Percentiles rank a stretch among this genome's conserved stretches.
These are phyloP conservation scores for Limnodromus scolopaceus DNA, from an alignment of 2,797 vertebrate genomes.

Conservation along the genomic window DNA sequence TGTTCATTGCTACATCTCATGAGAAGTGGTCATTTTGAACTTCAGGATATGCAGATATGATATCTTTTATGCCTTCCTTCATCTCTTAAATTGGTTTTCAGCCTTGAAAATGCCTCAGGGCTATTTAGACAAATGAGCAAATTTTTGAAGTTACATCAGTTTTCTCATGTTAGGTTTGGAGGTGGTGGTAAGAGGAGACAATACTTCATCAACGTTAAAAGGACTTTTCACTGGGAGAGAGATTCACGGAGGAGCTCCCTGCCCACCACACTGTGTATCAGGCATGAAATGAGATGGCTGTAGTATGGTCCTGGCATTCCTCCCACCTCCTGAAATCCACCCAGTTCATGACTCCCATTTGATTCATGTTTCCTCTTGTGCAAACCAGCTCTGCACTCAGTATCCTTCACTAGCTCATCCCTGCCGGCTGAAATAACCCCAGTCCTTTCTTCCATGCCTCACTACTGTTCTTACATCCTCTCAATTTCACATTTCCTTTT, in stretches of 20 bases:
- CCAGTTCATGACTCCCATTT: not conserved
- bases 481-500: not conserved
- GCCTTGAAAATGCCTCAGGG: not conserved
- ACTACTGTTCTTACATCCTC: not conserved
- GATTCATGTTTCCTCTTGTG: not conserved
- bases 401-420: not conserved
- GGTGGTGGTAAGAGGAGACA: not conserved
- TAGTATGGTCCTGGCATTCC: not conserved
- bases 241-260: not conserved
- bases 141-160: not conserved
- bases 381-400: not conserved
- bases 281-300: not conserved
- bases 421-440: not conserved
- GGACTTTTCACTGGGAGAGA: not conserved
- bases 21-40: not conserved
- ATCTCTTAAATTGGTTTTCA: not conserved
- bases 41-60: not conserved
- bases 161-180: not conserved
- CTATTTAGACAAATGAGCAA: not conserved
- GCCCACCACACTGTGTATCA: no score
- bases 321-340: not conserved
- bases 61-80: not conserved
- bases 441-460: not conserved
- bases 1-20: not conserved
- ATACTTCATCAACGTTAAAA: not conserved